Evolutionary conservation across 2,888 invertebrate species (phyloP).

Genomic region (Sarcophaga subvicina): DNA sequence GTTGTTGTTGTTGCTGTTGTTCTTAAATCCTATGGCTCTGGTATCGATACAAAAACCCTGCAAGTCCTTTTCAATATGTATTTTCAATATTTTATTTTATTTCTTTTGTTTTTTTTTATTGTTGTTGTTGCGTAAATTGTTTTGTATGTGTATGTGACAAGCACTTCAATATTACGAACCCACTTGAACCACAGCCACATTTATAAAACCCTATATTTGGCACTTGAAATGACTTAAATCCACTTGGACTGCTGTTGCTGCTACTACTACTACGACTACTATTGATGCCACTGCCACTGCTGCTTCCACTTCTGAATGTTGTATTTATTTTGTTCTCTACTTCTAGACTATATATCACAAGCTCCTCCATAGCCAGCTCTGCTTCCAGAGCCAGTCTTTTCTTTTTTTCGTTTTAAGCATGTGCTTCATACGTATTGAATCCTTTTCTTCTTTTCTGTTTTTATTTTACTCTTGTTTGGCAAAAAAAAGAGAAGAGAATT

Average conservation of each 20-base stretch:
- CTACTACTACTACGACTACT: neutral
- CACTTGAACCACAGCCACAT: conserved; percentile 37
- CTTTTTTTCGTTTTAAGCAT: neutral
- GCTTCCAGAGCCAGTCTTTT: neutral
- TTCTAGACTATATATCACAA: neutral
- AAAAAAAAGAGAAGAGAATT: neutral
- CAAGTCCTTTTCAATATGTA: neutral
- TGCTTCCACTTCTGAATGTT: neutral
- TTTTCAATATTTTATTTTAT: neutral
- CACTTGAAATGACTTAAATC: conserved; percentile 56
- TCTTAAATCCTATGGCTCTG: no score
- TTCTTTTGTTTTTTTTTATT: neutral
- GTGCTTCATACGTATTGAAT: neutral
- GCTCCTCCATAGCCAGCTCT: neutral
- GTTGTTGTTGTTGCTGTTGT: no score
- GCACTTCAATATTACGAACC: neutral
- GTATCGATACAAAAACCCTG: neutral
- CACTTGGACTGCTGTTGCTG: conserved; percentile 12
- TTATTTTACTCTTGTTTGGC: neutral
- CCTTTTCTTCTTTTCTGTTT: neutral
- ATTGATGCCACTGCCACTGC: neutral
- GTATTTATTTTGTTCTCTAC: neutral
- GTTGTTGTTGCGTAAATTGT: neutral
- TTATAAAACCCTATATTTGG: conserved; percentile 55
- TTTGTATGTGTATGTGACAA: neutral